Percentiles rank a stretch among this genome's conserved stretches.
Evolutionary conservation across 2,888 invertebrate species (phyloP).

Genomic region (Trissolcus japonicus): DNA sequence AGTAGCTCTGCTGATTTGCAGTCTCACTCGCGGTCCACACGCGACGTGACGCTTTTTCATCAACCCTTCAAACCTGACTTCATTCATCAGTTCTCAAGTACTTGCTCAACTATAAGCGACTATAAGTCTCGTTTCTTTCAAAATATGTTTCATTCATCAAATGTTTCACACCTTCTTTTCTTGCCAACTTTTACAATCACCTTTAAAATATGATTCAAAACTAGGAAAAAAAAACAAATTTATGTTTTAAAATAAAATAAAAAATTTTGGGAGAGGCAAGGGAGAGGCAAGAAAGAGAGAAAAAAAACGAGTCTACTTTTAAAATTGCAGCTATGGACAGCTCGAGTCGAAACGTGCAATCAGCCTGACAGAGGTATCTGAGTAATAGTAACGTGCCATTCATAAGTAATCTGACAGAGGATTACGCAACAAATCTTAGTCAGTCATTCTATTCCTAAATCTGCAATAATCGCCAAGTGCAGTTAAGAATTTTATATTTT

Average conservation of each 20-base stretch:
- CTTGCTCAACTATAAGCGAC: no score
- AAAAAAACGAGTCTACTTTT: constrained; percentile 1
- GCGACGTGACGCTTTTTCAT: constrained; percentile 21
- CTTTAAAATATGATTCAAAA: no score
- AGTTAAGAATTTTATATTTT: background rate
- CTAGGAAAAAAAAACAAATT: no score
- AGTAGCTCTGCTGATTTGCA: constrained; percentile 18
- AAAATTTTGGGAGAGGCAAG: background rate
- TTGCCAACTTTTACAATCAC: no score
- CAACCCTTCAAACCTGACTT: constrained; percentile 1
- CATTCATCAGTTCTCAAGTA: constrained; percentile 9
- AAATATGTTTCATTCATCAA: no score
- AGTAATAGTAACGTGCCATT: constrained; percentile 35
- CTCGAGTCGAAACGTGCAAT: constrained; percentile 14
- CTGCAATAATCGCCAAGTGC: background rate
- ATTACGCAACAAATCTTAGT: constrained; percentile 43
- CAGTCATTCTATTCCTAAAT: constrained; percentile 35
- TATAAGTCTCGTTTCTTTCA: no score
- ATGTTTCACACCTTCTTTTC: no score
- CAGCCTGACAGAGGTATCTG: background rate
- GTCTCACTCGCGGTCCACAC: constrained; percentile 29
- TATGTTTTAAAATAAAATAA: background rate
- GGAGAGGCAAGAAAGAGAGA: background rate
- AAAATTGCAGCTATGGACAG: constrained; percentile 28
- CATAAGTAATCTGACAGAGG: constrained; percentile 25